A percentile compares a stretch with the other conserved stretches of the same genome.
phyloP scores from a whole-genome alignment of 2,888 invertebrate species.

The Isoperla grammatica region DNA sequence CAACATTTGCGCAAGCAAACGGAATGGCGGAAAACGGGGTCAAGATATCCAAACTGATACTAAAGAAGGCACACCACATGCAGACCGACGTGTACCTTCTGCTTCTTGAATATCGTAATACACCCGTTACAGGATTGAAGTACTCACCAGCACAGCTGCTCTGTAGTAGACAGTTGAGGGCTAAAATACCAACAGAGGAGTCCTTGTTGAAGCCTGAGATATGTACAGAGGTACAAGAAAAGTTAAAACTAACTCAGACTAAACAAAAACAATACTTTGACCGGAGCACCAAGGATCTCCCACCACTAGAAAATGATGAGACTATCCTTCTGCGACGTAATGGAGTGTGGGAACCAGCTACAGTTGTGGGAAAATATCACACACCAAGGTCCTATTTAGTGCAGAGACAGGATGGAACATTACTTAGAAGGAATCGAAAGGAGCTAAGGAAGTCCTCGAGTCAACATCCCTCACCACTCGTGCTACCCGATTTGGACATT shows the following conservation, averaged over 20 bases:
- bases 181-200: background rate
- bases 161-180: background rate
- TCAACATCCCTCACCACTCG: too few relatives aligned
- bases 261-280: background rate
- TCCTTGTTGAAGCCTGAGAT: background rate
- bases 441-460: too few relatives aligned
- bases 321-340: background rate
- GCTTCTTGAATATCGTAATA: background rate
- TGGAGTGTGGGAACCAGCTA: background rate
- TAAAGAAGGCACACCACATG: background rate
- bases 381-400: constrained; percentile 1
- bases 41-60: background rate
- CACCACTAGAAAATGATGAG: background rate
- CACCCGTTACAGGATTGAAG: background rate
- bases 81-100: background rate
- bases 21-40: background rate
- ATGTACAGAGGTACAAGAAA: background rate
- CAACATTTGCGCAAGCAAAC: background rate
- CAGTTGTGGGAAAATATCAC: background rate
- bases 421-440: background rate
- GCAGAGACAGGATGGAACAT: background rate
- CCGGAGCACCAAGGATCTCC: background rate
- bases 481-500: too few relatives aligned
- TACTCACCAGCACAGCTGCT: background rate
- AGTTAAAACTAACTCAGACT: background rate